These are phyloP conservation scores for Metalampra italica DNA, from an alignment of 2,888 invertebrate genomes.

Conservation along the genomic window DNA sequence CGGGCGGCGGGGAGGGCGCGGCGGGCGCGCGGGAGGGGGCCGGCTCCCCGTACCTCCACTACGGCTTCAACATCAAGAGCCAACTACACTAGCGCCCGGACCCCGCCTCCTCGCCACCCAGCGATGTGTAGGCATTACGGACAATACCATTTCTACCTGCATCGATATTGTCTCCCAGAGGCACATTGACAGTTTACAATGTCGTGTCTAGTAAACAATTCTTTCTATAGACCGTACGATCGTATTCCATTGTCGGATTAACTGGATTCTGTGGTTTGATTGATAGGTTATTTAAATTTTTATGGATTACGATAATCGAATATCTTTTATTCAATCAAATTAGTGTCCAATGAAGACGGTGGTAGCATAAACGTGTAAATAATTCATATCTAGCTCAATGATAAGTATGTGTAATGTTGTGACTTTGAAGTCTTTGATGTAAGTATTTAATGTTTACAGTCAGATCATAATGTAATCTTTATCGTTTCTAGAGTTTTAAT, in stretches of 20 bases:
- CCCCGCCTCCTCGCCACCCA: constrained; percentile 64
- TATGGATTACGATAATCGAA: too few species aligned
- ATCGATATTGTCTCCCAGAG: not conserved
- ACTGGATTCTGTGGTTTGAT: too few species aligned
- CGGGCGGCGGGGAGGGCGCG: constrained; percentile 49
- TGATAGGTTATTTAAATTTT: too few species aligned
- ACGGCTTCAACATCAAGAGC: constrained; percentile 79
- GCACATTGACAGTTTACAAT: not conserved
- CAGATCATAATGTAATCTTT: not conserved
- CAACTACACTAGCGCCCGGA: constrained; percentile 72
- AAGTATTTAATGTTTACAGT: not conserved
- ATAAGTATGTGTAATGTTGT: constrained; percentile 6
- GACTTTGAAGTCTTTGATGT: constrained; percentile 6
- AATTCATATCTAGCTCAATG: constrained; percentile 25
- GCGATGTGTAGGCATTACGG: constrained; percentile 58
- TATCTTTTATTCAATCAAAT: too few species aligned
- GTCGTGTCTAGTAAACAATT: not conserved
- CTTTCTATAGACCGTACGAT: not conserved
- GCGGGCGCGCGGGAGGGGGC: constrained; percentile 69
- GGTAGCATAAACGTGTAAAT: constrained; percentile 23
- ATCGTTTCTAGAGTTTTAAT: too few species aligned
- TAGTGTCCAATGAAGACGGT: not conserved
- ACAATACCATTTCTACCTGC: not conserved
- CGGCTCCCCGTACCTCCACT: constrained; percentile 81
- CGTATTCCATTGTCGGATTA: too few species aligned